Conservation (phyloP, 2,113 vertebrate genomes). For the Andinoacara biseriatus region DNA sequence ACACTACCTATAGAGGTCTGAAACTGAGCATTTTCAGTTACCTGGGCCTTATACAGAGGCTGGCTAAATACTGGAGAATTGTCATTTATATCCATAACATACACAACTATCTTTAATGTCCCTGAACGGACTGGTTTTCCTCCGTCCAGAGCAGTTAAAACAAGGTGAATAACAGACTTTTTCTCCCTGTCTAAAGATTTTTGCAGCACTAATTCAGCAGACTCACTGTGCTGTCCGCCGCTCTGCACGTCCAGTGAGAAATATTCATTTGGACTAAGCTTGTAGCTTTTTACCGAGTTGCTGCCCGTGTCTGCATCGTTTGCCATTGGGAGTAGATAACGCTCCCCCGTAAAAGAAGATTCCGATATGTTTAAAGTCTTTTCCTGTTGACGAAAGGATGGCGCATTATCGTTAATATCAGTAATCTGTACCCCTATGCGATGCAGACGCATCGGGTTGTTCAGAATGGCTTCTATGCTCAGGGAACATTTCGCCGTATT, state of each 20-base stretch:
- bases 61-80: slow-evolving; percentile 74
- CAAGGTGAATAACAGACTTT: slow-evolving; percentile 63
- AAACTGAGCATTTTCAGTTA: slow-evolving; percentile 70
- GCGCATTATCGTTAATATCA: slow-evolving; percentile 86
- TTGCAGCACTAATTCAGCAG: slow-evolving; percentile 75
- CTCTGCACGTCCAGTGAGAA: slow-evolving; percentile 77
- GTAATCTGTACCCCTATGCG: slow-evolving; percentile 79
- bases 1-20: slow-evolving; percentile 63
- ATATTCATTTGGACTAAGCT: slow-evolving; percentile 77
- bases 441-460: slow-evolving; percentile 80
- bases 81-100: slow-evolving; percentile 76
- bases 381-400: slow-evolving; percentile 74
- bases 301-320: slow-evolving; percentile 74
- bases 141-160: slow-evolving; percentile 77
- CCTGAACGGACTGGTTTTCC: slow-evolving; percentile 75
- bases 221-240: slow-evolving; percentile 67
- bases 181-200: slow-evolving; percentile 79
- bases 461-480: slow-evolving; percentile 81
- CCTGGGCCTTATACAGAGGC: slow-evolving; percentile 72
- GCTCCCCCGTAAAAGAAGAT: slow-evolving; percentile 66
- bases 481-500: slow-evolving; percentile 73
- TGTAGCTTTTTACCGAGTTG: slow-evolving; percentile 78
- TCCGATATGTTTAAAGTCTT: slow-evolving; percentile 77
- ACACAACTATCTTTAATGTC: slow-evolving; percentile 62
- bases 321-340: slow-evolving; percentile 73